Evolutionary conservation across 2,113 vertebrate species (phyloP).

Genomic region (Thamnaconus septentrionalis): DNA sequence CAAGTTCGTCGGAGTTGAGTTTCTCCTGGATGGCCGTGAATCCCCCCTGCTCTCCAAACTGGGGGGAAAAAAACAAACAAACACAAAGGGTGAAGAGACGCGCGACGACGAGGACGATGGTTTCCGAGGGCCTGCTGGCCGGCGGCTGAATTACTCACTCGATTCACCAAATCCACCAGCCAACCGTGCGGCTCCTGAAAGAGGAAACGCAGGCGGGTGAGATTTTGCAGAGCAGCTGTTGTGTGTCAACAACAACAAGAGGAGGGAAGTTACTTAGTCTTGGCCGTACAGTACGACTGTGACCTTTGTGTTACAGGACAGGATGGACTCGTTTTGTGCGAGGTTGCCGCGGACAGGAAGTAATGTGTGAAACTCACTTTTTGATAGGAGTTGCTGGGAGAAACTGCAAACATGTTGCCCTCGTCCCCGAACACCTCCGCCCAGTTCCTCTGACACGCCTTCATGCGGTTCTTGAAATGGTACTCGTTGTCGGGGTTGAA

Average conservation of each 20-base stretch:
- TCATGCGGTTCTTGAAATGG: conserved; percentile 99
- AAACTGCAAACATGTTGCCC: conserved; percentile 89
- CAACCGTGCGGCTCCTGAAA: conserved; percentile 97
- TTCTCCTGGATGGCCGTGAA: conserved; percentile 95
- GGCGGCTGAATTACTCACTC: conserved; percentile 74
- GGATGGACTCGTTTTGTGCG: no score
- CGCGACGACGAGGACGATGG: background rate
- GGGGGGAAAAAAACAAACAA: conserved; percentile 27
- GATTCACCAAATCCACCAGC: conserved; percentile 97
- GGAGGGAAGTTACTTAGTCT: background rate
- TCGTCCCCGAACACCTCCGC: conserved; percentile 95
- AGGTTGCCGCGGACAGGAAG: no score
- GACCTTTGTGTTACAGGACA: conserved; percentile 4
- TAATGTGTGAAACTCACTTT: conserved; percentile 74
- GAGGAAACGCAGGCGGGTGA: conserved; percentile 27
- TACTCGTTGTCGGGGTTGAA: conserved; percentile 99
- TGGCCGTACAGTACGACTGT: background rate
- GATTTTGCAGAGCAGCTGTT: conserved; percentile 48
- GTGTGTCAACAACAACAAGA: conserved; percentile 43
- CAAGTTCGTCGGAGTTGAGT: conserved; percentile 91
- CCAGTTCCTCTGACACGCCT: conserved; percentile 95
- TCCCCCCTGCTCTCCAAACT: conserved; percentile 98
- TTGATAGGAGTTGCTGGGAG: conserved; percentile 88
- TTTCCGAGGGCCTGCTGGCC: background rate
- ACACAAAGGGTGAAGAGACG: background rate